A percentile compares a stretch with the other conserved stretches of the same genome.
Conservation (phyloP, 2,113 vertebrate genomes). For the Gopherus flavomarginatus region DNA sequence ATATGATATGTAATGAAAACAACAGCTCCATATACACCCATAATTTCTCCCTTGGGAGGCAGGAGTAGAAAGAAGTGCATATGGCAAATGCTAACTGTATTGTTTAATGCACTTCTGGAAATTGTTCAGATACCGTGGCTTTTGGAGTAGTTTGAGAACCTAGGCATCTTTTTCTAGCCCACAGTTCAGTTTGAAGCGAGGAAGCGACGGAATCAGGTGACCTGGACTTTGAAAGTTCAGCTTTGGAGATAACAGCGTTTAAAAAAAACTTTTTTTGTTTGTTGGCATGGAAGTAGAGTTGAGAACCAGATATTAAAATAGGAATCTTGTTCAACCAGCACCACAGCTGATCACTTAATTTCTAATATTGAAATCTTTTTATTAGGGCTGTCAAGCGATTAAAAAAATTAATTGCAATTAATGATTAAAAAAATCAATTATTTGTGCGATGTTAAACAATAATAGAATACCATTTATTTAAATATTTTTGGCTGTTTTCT, state of each 20-base stretch:
- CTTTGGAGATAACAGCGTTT: background rate
- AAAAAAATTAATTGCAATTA: too few relatives aligned
- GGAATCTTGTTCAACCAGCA: too few relatives aligned
- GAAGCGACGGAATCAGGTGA: background rate
- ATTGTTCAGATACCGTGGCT: background rate
- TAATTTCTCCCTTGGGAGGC: background rate
- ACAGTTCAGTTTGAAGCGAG: background rate
- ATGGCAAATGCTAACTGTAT: background rate
- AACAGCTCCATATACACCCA: fast-evolving
- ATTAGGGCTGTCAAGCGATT: too few relatives aligned
- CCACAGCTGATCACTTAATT: too few relatives aligned
- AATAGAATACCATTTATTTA: too few relatives aligned
- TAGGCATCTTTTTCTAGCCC: background rate
- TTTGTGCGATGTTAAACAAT: too few relatives aligned
- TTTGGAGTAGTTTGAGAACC: fast-evolving
- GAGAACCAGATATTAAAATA: too few relatives aligned
- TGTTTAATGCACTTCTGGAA: background rate
- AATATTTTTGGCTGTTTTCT: too few relatives aligned
- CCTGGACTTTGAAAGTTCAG: background rate
- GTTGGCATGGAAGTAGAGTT: too few relatives aligned
- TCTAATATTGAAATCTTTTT: too few relatives aligned
- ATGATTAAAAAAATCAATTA: too few relatives aligned
- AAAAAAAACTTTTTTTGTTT: too few relatives aligned
- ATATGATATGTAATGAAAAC: background rate
- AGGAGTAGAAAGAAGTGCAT: background rate